Conservation (phyloP, 2,113 vertebrate genomes). For the Chionodraco myersi region DNA sequence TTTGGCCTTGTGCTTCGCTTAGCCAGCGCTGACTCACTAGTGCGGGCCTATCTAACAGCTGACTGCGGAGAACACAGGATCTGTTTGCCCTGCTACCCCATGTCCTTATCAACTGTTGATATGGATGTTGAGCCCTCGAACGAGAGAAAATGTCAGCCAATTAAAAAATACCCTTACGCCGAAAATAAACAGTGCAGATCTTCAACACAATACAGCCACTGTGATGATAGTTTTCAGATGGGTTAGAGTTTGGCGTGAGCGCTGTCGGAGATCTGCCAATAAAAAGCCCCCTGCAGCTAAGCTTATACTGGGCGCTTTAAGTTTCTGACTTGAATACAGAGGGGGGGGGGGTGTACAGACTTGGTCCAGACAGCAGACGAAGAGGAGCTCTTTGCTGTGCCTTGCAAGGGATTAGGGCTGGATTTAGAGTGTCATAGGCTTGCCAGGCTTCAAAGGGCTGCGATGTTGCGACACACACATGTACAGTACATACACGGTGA, state of each 20-base stretch:
- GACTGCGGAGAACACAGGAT: conserved; percentile 66
- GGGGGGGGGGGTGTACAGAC: conserved; percentile 56
- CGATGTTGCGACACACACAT: conserved; percentile 60
- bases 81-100: conserved; percentile 35
- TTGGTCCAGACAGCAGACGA: conserved; percentile 68
- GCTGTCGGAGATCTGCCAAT: conserved; percentile 54
- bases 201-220: conserved; percentile 54
- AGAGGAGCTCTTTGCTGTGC: conserved; percentile 57
- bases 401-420: conserved; percentile 70
- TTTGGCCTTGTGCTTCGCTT: conserved; percentile 77
- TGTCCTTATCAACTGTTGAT: conserved; percentile 66
- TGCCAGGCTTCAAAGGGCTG: conserved; percentile 69
- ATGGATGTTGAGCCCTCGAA: conserved; percentile 46
- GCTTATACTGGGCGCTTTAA: conserved; percentile 46
- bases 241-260: conserved; percentile 45
- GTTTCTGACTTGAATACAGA: conserved; percentile 44
- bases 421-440: conserved; percentile 75
- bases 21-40: conserved; percentile 73
- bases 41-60: conserved; percentile 69
- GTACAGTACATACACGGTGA: conserved; percentile 47
- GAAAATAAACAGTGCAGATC: conserved; percentile 41
- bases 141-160: conserved; percentile 57
- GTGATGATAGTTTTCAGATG: conserved; percentile 53
- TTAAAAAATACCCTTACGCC: conserved; percentile 50
- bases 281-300: conserved; percentile 65